A percentile compares a stretch with the other conserved stretches of the same genome.
Conservation (phyloP, 2,797 vertebrate genomes). For the Sphenopsis melanotis region DNA sequence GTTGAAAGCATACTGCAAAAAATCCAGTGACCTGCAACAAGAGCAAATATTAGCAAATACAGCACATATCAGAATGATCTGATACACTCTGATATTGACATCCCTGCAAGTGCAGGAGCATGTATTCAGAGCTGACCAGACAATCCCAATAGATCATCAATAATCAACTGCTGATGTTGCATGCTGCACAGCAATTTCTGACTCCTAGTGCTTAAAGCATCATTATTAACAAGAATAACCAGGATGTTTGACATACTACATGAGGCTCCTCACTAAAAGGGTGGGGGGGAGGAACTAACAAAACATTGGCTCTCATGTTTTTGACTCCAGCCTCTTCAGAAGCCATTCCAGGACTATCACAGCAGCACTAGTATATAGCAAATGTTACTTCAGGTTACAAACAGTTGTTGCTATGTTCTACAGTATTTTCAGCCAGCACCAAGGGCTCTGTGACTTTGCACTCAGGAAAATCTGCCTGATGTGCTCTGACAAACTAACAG, state of each 20-base stretch:
- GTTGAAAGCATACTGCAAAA: slow-evolving; percentile 83
- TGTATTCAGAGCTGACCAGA: not conserved
- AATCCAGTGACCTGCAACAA: slow-evolving; percentile 86
- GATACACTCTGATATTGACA: not conserved
- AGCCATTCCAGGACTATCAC: not conserved
- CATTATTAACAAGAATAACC: not conserved
- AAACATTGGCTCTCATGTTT: not conserved
- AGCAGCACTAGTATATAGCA: not conserved
- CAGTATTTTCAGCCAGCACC: not conserved
- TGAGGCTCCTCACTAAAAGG: not conserved
- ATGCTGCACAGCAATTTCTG: not conserved
- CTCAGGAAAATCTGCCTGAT: not conserved
- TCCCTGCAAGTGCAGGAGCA: not conserved
- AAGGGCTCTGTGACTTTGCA: not conserved
- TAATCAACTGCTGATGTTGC: not conserved
- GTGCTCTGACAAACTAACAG: not conserved
- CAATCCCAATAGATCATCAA: not conserved
- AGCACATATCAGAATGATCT: not conserved
- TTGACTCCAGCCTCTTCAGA: not conserved
- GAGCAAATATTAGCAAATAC: slow-evolving; percentile 3
- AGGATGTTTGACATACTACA: not conserved
- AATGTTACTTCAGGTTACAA: not conserved
- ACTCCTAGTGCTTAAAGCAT: not conserved
- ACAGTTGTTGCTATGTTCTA: not conserved
- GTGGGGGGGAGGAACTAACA: rapidly evolving